phyloP scores from a whole-genome alignment of 2,888 invertebrate genomes.

The Celastrina argiolus region DNA sequence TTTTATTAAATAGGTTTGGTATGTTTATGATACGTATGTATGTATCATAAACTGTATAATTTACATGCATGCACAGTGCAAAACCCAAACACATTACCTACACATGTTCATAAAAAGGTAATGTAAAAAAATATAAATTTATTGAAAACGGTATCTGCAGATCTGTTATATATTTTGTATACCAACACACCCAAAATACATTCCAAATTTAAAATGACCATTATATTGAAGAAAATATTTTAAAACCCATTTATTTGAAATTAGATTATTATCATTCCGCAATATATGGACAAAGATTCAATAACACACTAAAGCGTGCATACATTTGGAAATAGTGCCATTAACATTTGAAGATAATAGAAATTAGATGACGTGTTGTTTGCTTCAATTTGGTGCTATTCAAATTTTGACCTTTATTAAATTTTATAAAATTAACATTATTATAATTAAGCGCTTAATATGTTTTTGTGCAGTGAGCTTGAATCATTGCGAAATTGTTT shows the following conservation, averaged over 20 bases:
- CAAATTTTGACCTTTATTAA: conserved; percentile 17
- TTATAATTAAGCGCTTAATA: background rate
- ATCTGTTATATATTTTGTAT: background rate
- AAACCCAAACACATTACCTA: no score
- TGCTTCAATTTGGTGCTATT: conserved; percentile 9
- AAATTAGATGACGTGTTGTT: conserved; percentile 11
- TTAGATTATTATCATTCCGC: background rate
- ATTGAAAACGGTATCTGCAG: background rate
- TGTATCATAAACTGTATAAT: no score
- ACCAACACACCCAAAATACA: background rate
- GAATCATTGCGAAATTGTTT: background rate
- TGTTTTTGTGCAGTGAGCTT: conserved; percentile 11
- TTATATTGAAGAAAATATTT: background rate
- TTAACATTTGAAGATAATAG: conserved; percentile 18
- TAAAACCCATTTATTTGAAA: background rate
- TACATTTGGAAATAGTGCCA: background rate
- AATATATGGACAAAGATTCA: conserved; percentile 12
- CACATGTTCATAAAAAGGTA: background rate
- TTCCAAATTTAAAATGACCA: background rate
- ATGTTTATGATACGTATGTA: no score
- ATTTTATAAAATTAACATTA: background rate
- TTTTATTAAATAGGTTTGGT: no score
- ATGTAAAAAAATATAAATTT: background rate
- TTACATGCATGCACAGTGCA: no score
- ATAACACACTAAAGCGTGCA: background rate